Conservation (phyloP, 2,888 invertebrate genomes). For the Mactromeris polynyma region DNA sequence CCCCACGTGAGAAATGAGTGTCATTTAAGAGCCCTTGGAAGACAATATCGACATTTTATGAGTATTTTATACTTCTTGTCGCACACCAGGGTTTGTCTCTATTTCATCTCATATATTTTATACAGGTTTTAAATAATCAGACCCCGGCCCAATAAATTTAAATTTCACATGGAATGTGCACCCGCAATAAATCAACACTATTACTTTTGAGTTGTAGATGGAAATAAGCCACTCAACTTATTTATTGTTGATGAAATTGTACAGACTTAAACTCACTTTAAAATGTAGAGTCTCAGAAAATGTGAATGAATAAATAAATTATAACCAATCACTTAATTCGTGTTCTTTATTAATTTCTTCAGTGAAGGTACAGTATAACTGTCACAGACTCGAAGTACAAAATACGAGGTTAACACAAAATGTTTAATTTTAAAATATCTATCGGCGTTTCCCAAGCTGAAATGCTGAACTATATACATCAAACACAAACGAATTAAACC, state of each 20-base stretch:
- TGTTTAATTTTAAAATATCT: no score
- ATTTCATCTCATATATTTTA: neutral
- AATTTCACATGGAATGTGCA: neutral
- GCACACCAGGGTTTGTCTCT: neutral
- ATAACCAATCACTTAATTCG: no score
- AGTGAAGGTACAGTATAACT: no score
- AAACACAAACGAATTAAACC: no score
- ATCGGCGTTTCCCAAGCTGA: no score
- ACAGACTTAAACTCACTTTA: no score
- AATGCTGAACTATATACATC: no score
- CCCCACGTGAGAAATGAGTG: conserved; percentile 2
- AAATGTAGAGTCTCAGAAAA: no score
- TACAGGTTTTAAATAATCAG: neutral
- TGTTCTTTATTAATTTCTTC: no score
- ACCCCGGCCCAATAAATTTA: neutral
- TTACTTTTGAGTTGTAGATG: neutral
- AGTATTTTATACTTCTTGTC: neutral
- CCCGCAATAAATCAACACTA: neutral
- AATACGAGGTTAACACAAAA: no score
- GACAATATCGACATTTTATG: neutral
- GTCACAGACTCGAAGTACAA: no score
- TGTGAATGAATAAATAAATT: no score
- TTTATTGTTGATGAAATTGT: neutral
- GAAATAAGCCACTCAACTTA: neutral
- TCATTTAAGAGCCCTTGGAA: neutral